phyloP scores from a whole-genome alignment of 2,113 vertebrate species.

The Gobiocypris rarus region DNA sequence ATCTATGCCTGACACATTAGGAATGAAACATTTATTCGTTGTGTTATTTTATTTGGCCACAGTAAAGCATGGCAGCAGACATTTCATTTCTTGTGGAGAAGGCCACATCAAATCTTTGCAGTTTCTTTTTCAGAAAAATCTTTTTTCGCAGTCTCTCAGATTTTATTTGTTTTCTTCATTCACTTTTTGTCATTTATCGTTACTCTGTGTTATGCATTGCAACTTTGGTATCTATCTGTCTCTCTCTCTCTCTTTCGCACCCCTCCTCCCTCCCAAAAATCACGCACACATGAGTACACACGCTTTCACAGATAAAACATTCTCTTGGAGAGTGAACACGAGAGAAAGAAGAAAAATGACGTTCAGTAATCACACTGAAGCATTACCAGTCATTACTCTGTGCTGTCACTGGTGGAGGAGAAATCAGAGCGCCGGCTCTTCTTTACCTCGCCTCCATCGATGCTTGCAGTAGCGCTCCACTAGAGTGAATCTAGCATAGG shows the following conservation, averaged over 20 bases:
- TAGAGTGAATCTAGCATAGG: slow-evolving; percentile 55
- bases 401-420: slow-evolving; percentile 65
- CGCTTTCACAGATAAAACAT: slow-evolving; percentile 67
- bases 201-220: slow-evolving; percentile 39
- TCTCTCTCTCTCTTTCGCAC: neutral
- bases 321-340: slow-evolving; percentile 57
- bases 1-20: neutral
- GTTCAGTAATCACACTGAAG: slow-evolving; percentile 66
- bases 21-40: neutral
- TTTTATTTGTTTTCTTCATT: slow-evolving; percentile 31
- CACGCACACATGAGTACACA: slow-evolving; percentile 56
- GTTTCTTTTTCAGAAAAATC: neutral
- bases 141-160: neutral
- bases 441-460: slow-evolving; percentile 48
- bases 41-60: neutral
- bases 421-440: slow-evolving; percentile 53
- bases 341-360: slow-evolving; percentile 66
- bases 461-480: slow-evolving; percentile 50
- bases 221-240: slow-evolving; percentile 36
- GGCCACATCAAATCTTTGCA: neutral
- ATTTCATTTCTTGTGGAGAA: neutral
- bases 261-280: slow-evolving; percentile 38
- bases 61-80: neutral
- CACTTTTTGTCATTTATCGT: slow-evolving; percentile 26
- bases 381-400: slow-evolving; percentile 70